Conservation (phyloP, 2,888 invertebrate genomes). For the Notodonta dromedarius region DNA sequence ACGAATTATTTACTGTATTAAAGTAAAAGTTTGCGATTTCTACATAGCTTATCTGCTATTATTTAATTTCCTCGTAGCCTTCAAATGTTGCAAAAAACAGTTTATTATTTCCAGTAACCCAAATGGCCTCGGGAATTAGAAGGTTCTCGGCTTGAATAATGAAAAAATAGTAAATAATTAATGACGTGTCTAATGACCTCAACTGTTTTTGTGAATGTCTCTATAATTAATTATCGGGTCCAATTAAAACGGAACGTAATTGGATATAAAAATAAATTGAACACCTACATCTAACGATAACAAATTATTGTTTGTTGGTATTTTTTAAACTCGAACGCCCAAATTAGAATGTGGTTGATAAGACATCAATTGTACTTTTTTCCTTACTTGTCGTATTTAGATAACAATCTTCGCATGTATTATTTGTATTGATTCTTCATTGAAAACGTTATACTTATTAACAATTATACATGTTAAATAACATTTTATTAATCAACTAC, state of each 20-base stretch:
- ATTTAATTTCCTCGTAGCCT: not conserved
- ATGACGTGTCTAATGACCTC: constrained; percentile 2
- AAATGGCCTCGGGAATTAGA: constrained; percentile 2
- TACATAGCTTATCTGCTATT: too few relatives aligned
- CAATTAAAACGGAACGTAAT: constrained; percentile 5
- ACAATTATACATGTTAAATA: too few relatives aligned
- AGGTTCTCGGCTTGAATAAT: constrained; percentile 4
- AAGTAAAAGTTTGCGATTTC: too few relatives aligned
- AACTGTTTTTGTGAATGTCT: not conserved
- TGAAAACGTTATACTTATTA: too few relatives aligned
- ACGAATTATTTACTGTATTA: not conserved
- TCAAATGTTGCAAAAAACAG: not conserved
- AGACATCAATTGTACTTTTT: too few relatives aligned
- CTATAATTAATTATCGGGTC: constrained; percentile 2
- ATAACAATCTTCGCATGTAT: too few relatives aligned
- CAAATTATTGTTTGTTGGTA: not conserved
- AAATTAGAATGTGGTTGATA: not conserved
- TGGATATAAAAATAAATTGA: constrained; percentile 6
- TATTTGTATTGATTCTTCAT: too few relatives aligned
- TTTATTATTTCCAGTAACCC: not conserved
- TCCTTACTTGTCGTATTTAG: too few relatives aligned
- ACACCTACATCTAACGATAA: constrained; percentile 1
- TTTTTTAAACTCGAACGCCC: not conserved
- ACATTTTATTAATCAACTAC: too few relatives aligned
- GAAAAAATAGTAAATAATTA: constrained; percentile 5